Conservation (phyloP, 2,113 vertebrate species). For the Scolopax mira region DNA sequence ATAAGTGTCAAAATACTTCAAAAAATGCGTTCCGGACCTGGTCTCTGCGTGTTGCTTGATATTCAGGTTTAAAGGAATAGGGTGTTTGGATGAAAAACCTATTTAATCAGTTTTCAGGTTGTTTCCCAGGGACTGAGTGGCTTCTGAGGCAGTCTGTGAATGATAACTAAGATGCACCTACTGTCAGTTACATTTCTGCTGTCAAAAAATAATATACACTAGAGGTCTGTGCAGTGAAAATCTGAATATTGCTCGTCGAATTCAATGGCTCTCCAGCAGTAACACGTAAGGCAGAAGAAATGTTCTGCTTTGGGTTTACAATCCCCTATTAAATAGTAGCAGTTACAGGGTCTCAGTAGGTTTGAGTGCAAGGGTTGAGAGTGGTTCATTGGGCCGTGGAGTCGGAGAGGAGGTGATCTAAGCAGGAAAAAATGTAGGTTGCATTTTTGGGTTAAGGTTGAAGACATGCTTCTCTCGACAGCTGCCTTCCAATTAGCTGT, state of each 20-base stretch:
- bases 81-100: neutral
- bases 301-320: neutral
- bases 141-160: neutral
- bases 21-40: neutral
- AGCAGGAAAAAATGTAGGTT: slow-evolving; percentile 14
- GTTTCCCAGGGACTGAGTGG: neutral
- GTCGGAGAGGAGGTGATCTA: slow-evolving; percentile 13
- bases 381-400: neutral
- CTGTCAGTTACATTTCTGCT: fast-evolving
- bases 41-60: neutral
- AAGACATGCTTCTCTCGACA: neutral
- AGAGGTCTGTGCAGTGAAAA: neutral
- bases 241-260: neutral
- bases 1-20: neutral
- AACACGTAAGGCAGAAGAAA: neutral
- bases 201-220: too few species aligned
- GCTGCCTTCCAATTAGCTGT: neutral
- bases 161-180: too few species aligned
- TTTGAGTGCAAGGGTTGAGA: neutral
- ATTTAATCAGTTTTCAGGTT: neutral
- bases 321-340: neutral
- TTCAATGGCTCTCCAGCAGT: neutral
- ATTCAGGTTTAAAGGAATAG: neutral
- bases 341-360: neutral
- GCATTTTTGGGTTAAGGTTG: neutral